A percentile compares a stretch with the other conserved stretches of the same genome.
Conservation (phyloP, 2,888 invertebrate genomes). For the Neria commutata region DNA sequence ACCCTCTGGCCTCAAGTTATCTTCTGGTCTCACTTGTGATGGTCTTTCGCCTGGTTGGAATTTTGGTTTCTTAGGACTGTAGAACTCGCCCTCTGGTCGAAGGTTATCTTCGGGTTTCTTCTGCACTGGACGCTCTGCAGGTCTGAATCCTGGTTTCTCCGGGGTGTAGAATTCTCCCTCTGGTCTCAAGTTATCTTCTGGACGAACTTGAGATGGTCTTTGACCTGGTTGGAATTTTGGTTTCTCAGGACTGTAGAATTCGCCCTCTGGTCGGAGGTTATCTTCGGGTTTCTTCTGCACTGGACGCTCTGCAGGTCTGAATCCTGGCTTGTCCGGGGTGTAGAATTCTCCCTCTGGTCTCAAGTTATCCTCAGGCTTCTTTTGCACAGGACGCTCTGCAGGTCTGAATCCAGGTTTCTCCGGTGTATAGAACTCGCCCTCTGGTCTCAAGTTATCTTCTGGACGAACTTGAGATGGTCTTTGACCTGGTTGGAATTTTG, state of each 20-base stretch:
- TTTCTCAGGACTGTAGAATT: slow-evolving; percentile 65
- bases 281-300: slow-evolving; percentile 62
- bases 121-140: slow-evolving; percentile 63
- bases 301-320: slow-evolving; percentile 63
- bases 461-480: slow-evolving; percentile 55
- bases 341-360: slow-evolving; percentile 67
- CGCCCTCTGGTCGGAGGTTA: slow-evolving; percentile 64
- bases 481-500: slow-evolving; percentile 30
- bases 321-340: slow-evolving; percentile 62
- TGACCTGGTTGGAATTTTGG: slow-evolving; percentile 61
- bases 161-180: slow-evolving; percentile 63
- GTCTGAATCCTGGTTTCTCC: slow-evolving; percentile 58
- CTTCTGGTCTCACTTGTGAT: slow-evolving; percentile 59
- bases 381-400: slow-evolving; percentile 61
- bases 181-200: slow-evolving; percentile 64
- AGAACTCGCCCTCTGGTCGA: slow-evolving; percentile 63
- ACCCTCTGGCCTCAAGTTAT: slow-evolving; percentile 67
- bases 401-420: slow-evolving; percentile 61
- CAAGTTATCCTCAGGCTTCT: slow-evolving; percentile 62
- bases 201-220: slow-evolving; percentile 57
- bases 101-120: slow-evolving; percentile 64
- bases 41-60: slow-evolving; percentile 64
- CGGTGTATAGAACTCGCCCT: slow-evolving; percentile 66
- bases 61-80: slow-evolving; percentile 56
- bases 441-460: slow-evolving; percentile 64